Evolutionary conservation across 64 coral and sea anemone species (phyloP), one percentile per base, ranked within the genome.

Genomic region (Pocillopora verrucosa): DNA sequence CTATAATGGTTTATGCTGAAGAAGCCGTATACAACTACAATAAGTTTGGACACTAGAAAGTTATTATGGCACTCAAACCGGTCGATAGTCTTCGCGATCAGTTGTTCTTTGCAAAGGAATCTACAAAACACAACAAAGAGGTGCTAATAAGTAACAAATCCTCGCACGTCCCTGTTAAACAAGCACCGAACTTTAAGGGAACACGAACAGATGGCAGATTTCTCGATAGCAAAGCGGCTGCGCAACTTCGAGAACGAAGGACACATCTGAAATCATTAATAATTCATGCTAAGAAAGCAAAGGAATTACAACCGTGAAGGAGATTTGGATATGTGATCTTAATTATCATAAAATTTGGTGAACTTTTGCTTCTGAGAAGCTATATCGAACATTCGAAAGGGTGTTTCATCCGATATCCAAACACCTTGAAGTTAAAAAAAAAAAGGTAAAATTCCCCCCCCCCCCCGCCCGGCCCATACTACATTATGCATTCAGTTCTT

Each of bases 51-150:
- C 84, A 90, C 64, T 96, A 86, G 41, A 96, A 86, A 58, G 94
- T 96, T 0, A 93, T 96, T 15, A 91, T 82, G 74, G 86, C 91
- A 36, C 87, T 93, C 58, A 87, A 76, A 82, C 94, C 94, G 10
- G 58, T 77, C 0, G 61, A 91, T 11, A 30, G 30, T 30, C 30
- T 30, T 30, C 30, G 30, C 74, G 93, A 96, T 88, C 94, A 96
- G 91, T 87, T 96, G 76, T 96, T 96, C 77, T 96, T n/a, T 82
- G 89, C 82, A 14, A 68, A 30, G 30, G 30, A 30, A 30, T 30
- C 30, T 30, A 30, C 30, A 30, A 30, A 30, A 30, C 30, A 30
- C 3, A 41, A 84, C 62, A 84, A 84, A 84, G 62, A 84, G 37
- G 81, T 84, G 81, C 65, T 84, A 70, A 84, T 22, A 10, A 70